Evolutionary conservation across 2,888 invertebrate genomes (phyloP), one percentile per base, ranked within the genome.

Genomic region (Aspidiotus destructor): DNA sequence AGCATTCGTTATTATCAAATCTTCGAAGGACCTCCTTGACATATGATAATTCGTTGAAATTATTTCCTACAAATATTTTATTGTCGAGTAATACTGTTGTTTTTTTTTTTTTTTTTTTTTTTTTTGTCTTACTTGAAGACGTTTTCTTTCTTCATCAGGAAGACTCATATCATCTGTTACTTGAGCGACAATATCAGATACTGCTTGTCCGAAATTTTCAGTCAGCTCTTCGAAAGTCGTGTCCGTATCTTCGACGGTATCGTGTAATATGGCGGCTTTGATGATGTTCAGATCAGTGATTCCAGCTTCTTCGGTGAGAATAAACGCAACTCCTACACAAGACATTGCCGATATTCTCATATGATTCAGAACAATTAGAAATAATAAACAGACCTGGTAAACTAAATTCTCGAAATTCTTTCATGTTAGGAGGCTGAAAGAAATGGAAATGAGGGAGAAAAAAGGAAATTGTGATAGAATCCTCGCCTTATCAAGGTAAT

Each of bases 241-340:
- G 62, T 87, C 82, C 0, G 91, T 92, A 75, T 92, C 91, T 78
- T 92, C 91, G 1, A 92, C 87, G 0, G 89, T 89, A 75, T 92
- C 91, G 75, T 92, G 91, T 1, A 92, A 79, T 10, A 90, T 73
- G 0, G 90, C 90, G 8, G 88, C 87, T 77, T 86, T 81, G 7
- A 88, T 76, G 1, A 84, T 80, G 55, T 77, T 75, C 8, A 80
- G 72, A 74, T 86, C 83, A 7, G 78, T 77, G 9, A 88, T 75
- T 2, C 80, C 77, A 0, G 81, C 88, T 76, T 87, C 87, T 61
- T 82, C 77, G 2, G 83, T 80, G 61, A 89, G 76, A 73, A 88
- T 86, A 72, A 83, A 79, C 11, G 87, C 86, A 8, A 89, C 88
- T 73, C 87, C 85, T 85, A 72, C 68, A 76, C 13, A 6, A 3